These are phyloP conservation scores for Leguminivora glycinivorella DNA, from an alignment of 1,140 invertebrate species.

Conservation along the genomic window DNA sequence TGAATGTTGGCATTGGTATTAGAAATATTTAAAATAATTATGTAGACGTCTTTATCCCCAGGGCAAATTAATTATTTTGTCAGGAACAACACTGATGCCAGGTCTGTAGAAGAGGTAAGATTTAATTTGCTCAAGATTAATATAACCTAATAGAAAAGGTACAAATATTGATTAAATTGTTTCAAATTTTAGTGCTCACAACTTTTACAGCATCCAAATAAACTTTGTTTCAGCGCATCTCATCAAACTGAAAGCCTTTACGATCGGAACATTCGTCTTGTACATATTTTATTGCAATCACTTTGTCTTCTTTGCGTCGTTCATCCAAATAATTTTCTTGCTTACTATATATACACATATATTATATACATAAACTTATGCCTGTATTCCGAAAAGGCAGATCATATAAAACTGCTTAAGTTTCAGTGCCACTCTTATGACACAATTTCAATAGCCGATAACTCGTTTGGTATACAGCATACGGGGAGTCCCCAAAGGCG, in stretches of 20 bases:
- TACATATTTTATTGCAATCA: conserved; percentile 14
- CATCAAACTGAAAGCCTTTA: conserved; percentile 19
- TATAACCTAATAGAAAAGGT: too few relatives aligned
- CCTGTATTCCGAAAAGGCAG: too few relatives aligned
- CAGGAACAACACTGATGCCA: background rate
- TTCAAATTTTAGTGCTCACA: background rate
- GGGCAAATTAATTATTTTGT: background rate
- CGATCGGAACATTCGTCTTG: conserved; percentile 7
- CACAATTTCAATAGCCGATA: too few relatives aligned
- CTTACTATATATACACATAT: too few relatives aligned
- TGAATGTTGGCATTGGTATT: background rate
- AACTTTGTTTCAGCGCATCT: conserved; percentile 11
- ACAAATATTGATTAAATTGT: background rate
- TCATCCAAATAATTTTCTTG: background rate
- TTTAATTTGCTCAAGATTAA: background rate
- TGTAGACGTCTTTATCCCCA: background rate
- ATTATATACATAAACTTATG: too few relatives aligned
- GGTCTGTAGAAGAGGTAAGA: background rate
- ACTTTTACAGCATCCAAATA: background rate
- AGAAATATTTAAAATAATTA: background rate
- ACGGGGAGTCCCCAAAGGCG: too few relatives aligned
- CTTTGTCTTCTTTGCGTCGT: conserved; percentile 4
- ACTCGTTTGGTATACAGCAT: too few relatives aligned
- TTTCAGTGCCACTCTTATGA: too few relatives aligned
- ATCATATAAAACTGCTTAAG: too few relatives aligned